Percentiles rank a stretch among this genome's conserved stretches.
Conservation (phyloP, 2,113 vertebrate genomes). For the Ranitomeya imitator region DNA sequence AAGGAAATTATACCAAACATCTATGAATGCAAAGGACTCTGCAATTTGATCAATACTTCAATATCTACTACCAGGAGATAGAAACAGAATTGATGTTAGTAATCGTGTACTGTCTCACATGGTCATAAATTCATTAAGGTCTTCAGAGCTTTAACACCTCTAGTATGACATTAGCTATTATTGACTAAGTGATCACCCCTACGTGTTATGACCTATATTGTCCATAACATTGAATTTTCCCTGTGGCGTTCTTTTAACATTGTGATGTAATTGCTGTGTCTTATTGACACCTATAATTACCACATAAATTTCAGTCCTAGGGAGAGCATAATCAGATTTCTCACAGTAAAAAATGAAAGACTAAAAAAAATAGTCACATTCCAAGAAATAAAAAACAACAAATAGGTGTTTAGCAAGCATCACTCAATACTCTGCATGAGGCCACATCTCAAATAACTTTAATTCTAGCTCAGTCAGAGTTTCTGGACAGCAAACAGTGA, state of each 20-base stretch:
- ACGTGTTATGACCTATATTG: slow-evolving; percentile 6
- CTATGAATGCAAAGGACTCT: neutral
- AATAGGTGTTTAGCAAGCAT: slow-evolving; percentile 55
- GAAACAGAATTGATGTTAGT: slow-evolving; percentile 19
- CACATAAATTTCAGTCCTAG: slow-evolving; percentile 31
- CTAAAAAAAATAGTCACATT: slow-evolving; percentile 55
- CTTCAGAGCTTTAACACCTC: slow-evolving; percentile 8
- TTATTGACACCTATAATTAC: slow-evolving; percentile 40
- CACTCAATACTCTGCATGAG: slow-evolving; percentile 52
- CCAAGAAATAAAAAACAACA: slow-evolving; percentile 58
- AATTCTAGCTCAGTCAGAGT: slow-evolving; percentile 55
- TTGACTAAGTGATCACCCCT: slow-evolving; percentile 7
- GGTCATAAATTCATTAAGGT: slow-evolving; percentile 32
- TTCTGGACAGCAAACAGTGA: slow-evolving; percentile 57
- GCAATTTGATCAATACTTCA: slow-evolving; percentile 24
- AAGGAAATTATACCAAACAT: neutral
- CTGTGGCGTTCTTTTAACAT: slow-evolving; percentile 12
- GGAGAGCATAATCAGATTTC: slow-evolving; percentile 24
- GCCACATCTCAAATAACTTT: slow-evolving; percentile 38
- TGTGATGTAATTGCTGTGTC: slow-evolving; percentile 24
- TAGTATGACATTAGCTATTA: slow-evolving; percentile 30
- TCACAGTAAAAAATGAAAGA: slow-evolving; percentile 41
- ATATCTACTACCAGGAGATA: slow-evolving; percentile 1
- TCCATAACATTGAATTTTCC: slow-evolving; percentile 26
- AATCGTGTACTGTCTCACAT: slow-evolving; percentile 18